Base-by-base conservation (phyloP, 2,888 invertebrate genomes). In the Pilophorus perplexus region DNA sequence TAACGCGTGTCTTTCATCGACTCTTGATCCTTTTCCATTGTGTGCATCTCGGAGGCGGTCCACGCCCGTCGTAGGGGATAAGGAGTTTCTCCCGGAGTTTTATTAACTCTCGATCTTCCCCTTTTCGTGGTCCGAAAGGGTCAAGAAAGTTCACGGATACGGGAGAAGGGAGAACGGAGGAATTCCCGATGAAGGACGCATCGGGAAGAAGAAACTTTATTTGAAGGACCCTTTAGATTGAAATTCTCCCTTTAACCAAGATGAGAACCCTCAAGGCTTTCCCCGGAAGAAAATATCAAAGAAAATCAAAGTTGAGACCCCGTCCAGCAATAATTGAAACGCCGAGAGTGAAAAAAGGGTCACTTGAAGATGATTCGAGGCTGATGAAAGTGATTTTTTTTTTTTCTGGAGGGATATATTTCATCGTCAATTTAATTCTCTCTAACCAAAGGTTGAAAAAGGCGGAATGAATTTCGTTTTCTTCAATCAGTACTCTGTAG, bases 131-230 rank as follows among this genome's bases (percentile, higher is more conserved):
- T 14, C n/a, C 12, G 25, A 23, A 46, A 46, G 52, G 52, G 28
- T 52, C 25, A n/a, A 25, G 14, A 14, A 10, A 14, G 28, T 25
- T 27, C 16, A 20, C 23, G 22, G n/a, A 23, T n/a, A 48, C 23
- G 48, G 28, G 28, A 52, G 25, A 16, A 52, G 52, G 27, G 6
- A 10, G 8, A 48, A 48, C 18, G 52, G 52, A 52, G 52, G 52
- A 28, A 52, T 52, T 52, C 28, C 52, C 16, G 52, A 52, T 52
- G 52, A 28, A 52, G 52, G 52, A 28, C 52, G 52, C 52, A 52
- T 52, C 27, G 52, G 28, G 52, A 52, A 52, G 52, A 52, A 52
- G 28, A 28, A 52, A 52, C 28, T 52, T 52, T 52, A 52, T 52
- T 52, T 52, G 52, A 52, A 52, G 52, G 25, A 23, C 52, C 52